Evolutionary conservation across 2,113 vertebrate species (phyloP).

Genomic region (Charina bottae): DNA sequence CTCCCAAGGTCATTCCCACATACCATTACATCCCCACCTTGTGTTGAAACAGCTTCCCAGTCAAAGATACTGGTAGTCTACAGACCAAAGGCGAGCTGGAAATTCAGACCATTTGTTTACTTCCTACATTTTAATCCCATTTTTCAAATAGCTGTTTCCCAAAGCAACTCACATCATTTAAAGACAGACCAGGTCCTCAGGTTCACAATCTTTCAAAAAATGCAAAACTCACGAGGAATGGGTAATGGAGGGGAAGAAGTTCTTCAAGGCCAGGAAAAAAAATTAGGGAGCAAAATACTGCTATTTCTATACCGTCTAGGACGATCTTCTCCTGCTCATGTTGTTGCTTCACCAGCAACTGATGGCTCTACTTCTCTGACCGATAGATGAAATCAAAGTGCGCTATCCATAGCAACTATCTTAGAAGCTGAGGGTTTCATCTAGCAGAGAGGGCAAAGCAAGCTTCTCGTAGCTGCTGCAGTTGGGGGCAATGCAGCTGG

Average conservation of each 20-base stretch:
- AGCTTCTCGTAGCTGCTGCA: neutral
- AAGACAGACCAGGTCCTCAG: neutral
- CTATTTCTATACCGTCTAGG: neutral
- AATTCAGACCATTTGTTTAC: neutral
- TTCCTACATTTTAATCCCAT: neutral
- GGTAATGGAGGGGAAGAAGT: neutral
- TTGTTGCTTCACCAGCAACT: neutral
- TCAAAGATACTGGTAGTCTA: neutral
- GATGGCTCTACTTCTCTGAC: neutral
- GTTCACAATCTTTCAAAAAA: neutral
- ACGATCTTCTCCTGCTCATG: neutral
- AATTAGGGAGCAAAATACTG: neutral
- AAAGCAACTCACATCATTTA: neutral
- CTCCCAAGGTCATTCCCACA: neutral
- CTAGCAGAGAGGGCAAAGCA: neutral
- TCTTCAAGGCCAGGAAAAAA: neutral
- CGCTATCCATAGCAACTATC: neutral
- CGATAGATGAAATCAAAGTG: neutral
- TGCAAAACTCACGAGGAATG: neutral
- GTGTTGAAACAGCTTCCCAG: no score
- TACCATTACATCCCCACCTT: no score
- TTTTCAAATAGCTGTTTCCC: neutral
- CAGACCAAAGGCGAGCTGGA: neutral
- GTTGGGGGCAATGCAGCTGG: neutral
- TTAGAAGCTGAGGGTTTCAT: neutral